Conservation (phyloP, 2,797 vertebrate species). For the Potorous gilbertii region DNA sequence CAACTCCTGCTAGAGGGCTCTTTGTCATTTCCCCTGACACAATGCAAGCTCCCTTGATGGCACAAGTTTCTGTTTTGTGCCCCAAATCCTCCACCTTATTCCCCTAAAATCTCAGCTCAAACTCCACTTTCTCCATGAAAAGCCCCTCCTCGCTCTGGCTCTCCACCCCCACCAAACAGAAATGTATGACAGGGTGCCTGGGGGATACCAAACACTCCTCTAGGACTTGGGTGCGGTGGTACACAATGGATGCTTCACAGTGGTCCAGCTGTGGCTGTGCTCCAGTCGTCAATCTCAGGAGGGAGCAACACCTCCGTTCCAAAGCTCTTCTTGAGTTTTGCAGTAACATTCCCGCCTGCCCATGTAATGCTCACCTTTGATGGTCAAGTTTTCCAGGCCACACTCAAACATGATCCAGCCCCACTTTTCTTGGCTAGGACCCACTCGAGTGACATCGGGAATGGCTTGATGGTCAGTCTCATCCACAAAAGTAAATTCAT, state of each 20-base stretch:
- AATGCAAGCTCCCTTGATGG: not conserved
- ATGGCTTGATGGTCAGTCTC: slow-evolving; percentile 91
- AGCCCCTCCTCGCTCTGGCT: not conserved
- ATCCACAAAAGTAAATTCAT: slow-evolving; percentile 95
- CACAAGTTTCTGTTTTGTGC: not conserved
- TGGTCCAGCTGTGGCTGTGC: too few species aligned
- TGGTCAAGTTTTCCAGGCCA: slow-evolving; percentile 97
- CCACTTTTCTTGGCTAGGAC: slow-evolving; percentile 95
- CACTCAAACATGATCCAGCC: slow-evolving; percentile 99
- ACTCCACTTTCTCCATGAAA: not conserved
- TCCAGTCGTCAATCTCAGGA: not conserved
- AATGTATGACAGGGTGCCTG: not conserved
- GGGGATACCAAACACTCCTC: not conserved
- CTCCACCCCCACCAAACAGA: not conserved
- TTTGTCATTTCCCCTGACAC: not conserved
- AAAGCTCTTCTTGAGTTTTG: not conserved
- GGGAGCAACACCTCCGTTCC: not conserved
- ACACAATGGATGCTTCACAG: not conserved
- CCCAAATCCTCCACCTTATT: not conserved
- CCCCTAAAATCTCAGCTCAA: not conserved
- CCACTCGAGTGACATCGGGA: slow-evolving; percentile 88
- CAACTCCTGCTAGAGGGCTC: not conserved
- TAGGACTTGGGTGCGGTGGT: not conserved
- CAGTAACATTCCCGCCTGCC: not conserved
- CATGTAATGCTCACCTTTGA: slow-evolving; percentile 90